Conservation (phyloP, 2,888 invertebrate genomes). For the Scaptomyza parva region DNA sequence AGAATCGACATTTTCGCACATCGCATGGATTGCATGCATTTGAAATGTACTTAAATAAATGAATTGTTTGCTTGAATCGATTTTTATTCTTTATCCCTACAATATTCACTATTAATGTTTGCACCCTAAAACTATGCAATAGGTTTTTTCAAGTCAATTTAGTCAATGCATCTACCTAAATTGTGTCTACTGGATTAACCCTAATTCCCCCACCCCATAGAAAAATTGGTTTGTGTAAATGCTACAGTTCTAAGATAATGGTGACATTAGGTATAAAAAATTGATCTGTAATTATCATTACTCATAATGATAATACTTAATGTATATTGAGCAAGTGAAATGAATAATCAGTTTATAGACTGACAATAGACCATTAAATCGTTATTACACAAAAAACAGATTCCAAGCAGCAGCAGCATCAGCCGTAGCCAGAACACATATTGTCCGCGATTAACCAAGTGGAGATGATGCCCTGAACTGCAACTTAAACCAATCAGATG, state of each 20-base stretch:
- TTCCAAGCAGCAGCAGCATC: background rate
- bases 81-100: too few species aligned
- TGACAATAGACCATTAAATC: constrained; percentile 2
- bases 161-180: background rate
- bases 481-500: constrained; percentile 38
- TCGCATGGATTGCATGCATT: background rate
- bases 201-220: background rate
- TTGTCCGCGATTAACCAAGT: constrained; percentile 5
- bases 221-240: background rate
- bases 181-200: background rate
- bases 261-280: background rate
- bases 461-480: background rate
- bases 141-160: background rate
- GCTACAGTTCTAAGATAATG: background rate
- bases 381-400: background rate
- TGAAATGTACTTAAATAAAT: background rate
- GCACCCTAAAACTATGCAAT: background rate
- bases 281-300: too few species aligned
- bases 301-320: too few species aligned
- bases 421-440: background rate
- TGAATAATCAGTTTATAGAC: background rate
- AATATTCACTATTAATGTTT: too few species aligned
- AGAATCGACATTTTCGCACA: background rate
- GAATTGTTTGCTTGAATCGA: background rate
- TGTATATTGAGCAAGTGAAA: background rate